A percentile compares a stretch with the other conserved stretches of the same genome.
phyloP scores from a whole-genome alignment of 1,140 invertebrate genomes.

The Drepana arcuata region DNA sequence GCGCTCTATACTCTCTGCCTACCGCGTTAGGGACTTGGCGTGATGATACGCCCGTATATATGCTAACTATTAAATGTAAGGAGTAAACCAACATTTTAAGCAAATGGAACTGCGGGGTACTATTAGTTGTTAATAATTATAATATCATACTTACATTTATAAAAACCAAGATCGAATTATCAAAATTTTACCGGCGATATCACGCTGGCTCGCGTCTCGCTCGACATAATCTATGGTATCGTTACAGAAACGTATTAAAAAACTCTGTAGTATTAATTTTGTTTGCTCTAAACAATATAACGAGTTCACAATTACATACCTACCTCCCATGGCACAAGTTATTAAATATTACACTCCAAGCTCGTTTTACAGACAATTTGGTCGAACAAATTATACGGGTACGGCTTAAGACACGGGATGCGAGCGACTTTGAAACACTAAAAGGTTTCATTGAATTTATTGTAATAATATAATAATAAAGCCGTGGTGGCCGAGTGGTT shows the following conservation, averaged over 20 bases:
- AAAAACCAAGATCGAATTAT: neutral
- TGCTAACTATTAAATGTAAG: too few species aligned
- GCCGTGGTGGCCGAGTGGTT: too few species aligned
- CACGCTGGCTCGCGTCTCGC: too few species aligned
- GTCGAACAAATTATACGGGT: constrained; percentile 62
- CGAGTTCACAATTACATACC: constrained; percentile 47
- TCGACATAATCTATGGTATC: neutral
- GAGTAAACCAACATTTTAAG: neutral
- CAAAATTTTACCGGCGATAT: neutral
- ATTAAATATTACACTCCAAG: constrained; percentile 64
- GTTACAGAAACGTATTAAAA: neutral
- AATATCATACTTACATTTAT: neutral
- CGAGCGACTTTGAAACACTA: constrained; percentile 13
- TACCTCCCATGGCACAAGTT: constrained; percentile 52
- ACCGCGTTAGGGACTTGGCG: too few species aligned
- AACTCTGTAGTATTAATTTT: constrained; percentile 15
- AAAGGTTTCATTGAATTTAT: too few species aligned
- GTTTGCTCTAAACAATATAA: constrained; percentile 27
- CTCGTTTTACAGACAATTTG: constrained; percentile 67
- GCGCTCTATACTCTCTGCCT: too few species aligned
- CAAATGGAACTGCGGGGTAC: neutral
- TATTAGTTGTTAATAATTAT: neutral
- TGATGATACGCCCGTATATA: too few species aligned
- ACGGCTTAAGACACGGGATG: constrained; percentile 13
- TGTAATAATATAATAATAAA: too few species aligned